Evolutionary conservation across 2,113 vertebrate species (phyloP).

Genomic region (Gobio gobio): DNA sequence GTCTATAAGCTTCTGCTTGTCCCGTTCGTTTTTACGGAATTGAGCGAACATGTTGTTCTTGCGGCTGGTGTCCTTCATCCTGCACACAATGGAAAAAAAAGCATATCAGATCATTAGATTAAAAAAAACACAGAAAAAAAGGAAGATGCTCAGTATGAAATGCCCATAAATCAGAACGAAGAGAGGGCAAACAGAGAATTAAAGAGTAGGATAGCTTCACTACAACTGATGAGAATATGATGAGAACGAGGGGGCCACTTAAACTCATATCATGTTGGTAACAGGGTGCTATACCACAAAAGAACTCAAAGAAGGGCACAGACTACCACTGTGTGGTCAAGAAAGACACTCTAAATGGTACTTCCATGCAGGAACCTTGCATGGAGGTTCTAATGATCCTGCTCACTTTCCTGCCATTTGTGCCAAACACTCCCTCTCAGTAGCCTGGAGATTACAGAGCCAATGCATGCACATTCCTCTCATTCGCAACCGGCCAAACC

Average conservation of each 20-base stretch:
- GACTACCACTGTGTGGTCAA: conserved; percentile 28
- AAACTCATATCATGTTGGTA: conserved; percentile 14
- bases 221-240: neutral
- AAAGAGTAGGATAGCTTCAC: neutral
- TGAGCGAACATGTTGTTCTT: conserved; percentile 95
- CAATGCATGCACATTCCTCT: conserved; percentile 6
- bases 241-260: neutral
- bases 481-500: conserved; percentile 10
- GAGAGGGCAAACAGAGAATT: neutral
- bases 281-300: conserved; percentile 27
- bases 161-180: neutral
- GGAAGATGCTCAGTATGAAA: neutral
- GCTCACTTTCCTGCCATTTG: conserved; percentile 20
- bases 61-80: conserved; percentile 93
- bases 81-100: conserved; percentile 60
- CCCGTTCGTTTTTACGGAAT: conserved; percentile 94
- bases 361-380: neutral
- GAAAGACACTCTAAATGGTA: neutral
- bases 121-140: neutral
- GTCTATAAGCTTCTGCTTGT: conserved; percentile 96
- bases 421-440: conserved; percentile 33
- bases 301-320: conserved; percentile 15
- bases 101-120: conserved; percentile 1
- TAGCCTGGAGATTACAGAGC: conserved; percentile 30
- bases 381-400: conserved; percentile 32